Percentiles rank a stretch among this genome's conserved stretches.
Conservation (phyloP, 2,797 vertebrate species). For the Sebastes melanostomus region DNA sequence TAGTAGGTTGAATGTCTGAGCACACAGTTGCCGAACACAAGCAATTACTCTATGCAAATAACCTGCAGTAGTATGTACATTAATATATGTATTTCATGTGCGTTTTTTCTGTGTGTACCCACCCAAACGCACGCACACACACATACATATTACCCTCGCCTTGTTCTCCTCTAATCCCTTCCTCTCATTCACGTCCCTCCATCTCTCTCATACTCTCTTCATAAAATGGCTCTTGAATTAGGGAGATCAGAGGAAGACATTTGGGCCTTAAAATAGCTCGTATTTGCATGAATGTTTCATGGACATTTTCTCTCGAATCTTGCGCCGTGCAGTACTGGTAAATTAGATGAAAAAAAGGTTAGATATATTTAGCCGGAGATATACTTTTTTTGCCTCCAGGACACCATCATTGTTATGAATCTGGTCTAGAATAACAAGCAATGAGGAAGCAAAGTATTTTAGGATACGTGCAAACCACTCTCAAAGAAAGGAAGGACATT, state of each 20-base stretch:
- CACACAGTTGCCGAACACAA: slow-evolving; percentile 8
- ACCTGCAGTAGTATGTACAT: slow-evolving; percentile 25
- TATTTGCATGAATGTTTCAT: slow-evolving; percentile 71
- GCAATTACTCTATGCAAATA: slow-evolving; percentile 56
- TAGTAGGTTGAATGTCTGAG: slow-evolving; percentile 11
- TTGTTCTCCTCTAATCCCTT: slow-evolving; percentile 61
- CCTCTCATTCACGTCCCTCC: slow-evolving; percentile 52
- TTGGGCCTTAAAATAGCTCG: slow-evolving; percentile 74
- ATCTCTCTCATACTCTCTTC: slow-evolving; percentile 50
- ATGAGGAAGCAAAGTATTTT: not conserved
- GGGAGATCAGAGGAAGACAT: slow-evolving; percentile 65
- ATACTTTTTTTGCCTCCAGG: slow-evolving; percentile 5
- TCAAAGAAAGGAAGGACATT: not conserved
- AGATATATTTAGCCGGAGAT: slow-evolving; percentile 13
- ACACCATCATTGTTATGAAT: not conserved
- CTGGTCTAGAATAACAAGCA: not conserved
- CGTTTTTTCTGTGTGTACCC: not conserved
- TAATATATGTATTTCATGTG: slow-evolving; percentile 19
- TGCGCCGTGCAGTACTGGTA: not conserved
- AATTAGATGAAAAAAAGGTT: not conserved
- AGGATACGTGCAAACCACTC: not conserved
- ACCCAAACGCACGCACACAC: not conserved
- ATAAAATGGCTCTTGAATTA: slow-evolving; percentile 78
- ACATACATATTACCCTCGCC: slow-evolving; percentile 1
- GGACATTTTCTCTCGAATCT: slow-evolving; percentile 45